phyloP scores from a whole-genome alignment of 2,797 vertebrate genomes.

The Phrynocephalus forsythii region DNA sequence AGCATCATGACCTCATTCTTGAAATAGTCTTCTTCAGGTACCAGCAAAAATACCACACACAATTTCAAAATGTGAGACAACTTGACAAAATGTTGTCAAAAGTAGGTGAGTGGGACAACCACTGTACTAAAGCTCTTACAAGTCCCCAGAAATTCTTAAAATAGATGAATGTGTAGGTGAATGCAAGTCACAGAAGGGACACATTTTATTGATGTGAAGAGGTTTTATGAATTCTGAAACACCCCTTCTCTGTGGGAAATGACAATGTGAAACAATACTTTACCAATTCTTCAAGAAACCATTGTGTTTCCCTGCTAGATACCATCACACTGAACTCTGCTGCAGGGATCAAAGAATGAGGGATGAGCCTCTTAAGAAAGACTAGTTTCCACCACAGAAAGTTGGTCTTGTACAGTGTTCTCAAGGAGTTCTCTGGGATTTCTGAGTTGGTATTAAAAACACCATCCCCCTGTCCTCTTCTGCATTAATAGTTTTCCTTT shows the following conservation, averaged over 20 bases:
- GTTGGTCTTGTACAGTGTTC: neutral
- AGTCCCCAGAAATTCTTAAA: slow-evolving; percentile 33
- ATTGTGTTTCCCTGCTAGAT: slow-evolving; percentile 17
- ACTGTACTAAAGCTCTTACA: slow-evolving; percentile 17
- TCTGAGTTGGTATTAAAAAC: neutral
- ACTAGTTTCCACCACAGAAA: neutral
- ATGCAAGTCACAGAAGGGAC: neutral
- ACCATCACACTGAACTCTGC: neutral
- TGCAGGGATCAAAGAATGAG: neutral
- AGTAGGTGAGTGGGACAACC: slow-evolving; percentile 1
- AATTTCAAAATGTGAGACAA: slow-evolving; percentile 25
- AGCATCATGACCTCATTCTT: neutral
- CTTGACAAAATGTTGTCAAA: slow-evolving; percentile 27
- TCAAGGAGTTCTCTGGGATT: neutral
- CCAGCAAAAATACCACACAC: neutral
- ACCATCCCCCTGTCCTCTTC: no score
- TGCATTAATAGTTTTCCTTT: neutral
- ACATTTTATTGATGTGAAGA: slow-evolving; percentile 19
- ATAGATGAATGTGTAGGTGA: neutral
- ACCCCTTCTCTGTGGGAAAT: slow-evolving; percentile 22
- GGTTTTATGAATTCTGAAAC: slow-evolving; percentile 2
- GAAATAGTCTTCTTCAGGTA: neutral
- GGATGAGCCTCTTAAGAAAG: neutral
- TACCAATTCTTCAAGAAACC: slow-evolving; percentile 28
- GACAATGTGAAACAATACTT: slow-evolving; percentile 2